Base-by-base conservation (phyloP, 2,888 invertebrate species). In the Reticulitermes lucifugus region DNA sequence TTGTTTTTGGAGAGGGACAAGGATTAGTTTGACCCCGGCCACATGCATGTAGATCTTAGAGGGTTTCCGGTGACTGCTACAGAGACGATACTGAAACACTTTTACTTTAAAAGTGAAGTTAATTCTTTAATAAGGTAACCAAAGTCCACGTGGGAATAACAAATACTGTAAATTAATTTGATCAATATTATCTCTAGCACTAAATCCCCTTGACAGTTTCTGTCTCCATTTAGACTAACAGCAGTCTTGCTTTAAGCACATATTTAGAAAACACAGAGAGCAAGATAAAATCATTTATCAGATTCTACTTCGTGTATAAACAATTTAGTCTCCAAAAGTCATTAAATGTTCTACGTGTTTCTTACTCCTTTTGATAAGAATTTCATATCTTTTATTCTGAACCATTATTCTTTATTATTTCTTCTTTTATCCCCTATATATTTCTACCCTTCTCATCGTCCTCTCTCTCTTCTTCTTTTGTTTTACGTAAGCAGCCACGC, bases 401-500 rank as follows among this genome's bases (percentile, higher is more conserved):
- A 22, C 46, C 7, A 46, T 46, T 77, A 51, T 51, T 77, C 77
- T 77, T 77, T 77, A 77, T 77, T 73, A 41, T 46, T n/a, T n/a
- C 35, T 60, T 79, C 71, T 51, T 75, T 55, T 75, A 51, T 79
- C 65, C 46, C 55, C 4, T 59, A 46, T 55, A 21, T 35, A 73
- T 83, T 35, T 75, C 83, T 75, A n/a, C 41, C 21, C 51, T 73
- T 83, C 83, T 83, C n/a, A 12, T 65, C 3, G 6, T 46, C 12
- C 51, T 14, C 55, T 22, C 59, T 60, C 25, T 22, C 43, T 21
- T 51, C 51, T 29, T 79, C n/a, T 71, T 80, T 71, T 65, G 59
- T 84, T 84, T n/a, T 84, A 85, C 81, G 84, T 84, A 85, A 85
- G 86, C 86, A 84, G 86, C 70, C 75, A 86, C 86, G 86, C 86